phyloP scores from a whole-genome alignment of 2,113 vertebrate genomes.

The Osmerus eperlanus region DNA sequence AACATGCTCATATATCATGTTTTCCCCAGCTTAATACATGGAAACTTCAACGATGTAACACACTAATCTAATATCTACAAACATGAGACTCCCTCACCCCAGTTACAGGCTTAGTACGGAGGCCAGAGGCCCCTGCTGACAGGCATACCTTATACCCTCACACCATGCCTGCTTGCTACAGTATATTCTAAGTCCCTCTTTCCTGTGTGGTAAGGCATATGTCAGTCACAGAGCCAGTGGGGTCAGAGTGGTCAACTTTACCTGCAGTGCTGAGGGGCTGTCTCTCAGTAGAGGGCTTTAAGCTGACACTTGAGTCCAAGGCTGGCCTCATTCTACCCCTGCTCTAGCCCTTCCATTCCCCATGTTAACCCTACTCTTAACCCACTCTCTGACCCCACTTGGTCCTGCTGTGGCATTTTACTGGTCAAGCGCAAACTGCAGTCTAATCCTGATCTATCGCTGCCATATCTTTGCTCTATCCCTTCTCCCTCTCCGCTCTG shows the following conservation, averaged over 20 bases:
- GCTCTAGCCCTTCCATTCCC: not conserved
- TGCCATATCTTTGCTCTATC: too few relatives aligned
- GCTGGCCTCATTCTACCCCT: not conserved
- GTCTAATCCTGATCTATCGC: too few relatives aligned
- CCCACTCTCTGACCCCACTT: not conserved
- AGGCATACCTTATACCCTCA: not conserved
- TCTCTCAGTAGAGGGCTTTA: constrained; percentile 4
- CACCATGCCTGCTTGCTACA: not conserved
- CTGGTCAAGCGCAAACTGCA: too few relatives aligned
- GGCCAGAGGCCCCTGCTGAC: not conserved
- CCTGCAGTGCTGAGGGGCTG: not conserved
- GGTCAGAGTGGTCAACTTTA: not conserved
- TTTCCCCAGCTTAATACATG: not conserved
- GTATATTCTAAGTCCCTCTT: not conserved
- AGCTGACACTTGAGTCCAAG: not conserved
- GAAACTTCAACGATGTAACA: not conserved
- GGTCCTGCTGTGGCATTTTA: too few relatives aligned
- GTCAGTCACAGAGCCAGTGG: not conserved
- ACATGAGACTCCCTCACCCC: not conserved
- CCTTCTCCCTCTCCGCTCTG: not conserved
- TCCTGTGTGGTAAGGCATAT: not conserved
- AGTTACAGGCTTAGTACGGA: not conserved
- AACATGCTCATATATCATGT: not conserved
- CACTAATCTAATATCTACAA: not conserved
- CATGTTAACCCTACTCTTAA: not conserved